phyloP scores from a whole-genome alignment of 2,888 invertebrate genomes.

The Gastracanthus pulcherrimus region DNA sequence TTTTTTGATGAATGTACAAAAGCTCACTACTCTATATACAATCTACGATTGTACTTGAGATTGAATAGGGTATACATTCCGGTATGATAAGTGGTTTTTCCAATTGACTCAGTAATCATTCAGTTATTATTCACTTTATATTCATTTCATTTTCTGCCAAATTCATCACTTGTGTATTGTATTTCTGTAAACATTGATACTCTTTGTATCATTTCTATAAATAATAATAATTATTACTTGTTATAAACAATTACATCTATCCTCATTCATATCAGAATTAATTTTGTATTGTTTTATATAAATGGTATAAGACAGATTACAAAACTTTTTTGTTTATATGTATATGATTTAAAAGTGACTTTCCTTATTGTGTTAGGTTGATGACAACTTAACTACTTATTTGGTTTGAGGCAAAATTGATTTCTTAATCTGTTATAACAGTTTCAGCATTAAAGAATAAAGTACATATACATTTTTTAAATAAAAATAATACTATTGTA shows the following conservation, averaged over 20 bases:
- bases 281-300: too few relatives aligned
- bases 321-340: background rate
- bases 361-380: background rate
- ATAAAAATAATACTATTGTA: too few relatives aligned
- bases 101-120: background rate
- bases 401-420: background rate
- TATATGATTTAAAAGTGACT: background rate
- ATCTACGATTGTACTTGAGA: background rate
- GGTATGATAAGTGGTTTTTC: conserved; percentile 9
- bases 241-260: too few relatives aligned
- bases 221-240: too few relatives aligned
- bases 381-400: background rate
- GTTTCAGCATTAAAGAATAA: too few relatives aligned
- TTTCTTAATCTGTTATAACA: background rate
- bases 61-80: background rate
- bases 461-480: too few relatives aligned
- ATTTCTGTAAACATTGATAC: too few relatives aligned
- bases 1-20: background rate
- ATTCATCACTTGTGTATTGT: too few relatives aligned
- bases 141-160: too few relatives aligned
- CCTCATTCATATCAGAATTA: too few relatives aligned
- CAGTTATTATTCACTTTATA: conserved; percentile 3
- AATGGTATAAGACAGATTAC: too few relatives aligned
- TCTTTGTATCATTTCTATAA: too few relatives aligned
- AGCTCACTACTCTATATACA: background rate